Percentiles rank a stretch among this genome's conserved stretches.
These are phyloP conservation scores for Tetragonula carbonaria DNA, from an alignment of 2,888 invertebrate genomes.

Conservation along the genomic window DNA sequence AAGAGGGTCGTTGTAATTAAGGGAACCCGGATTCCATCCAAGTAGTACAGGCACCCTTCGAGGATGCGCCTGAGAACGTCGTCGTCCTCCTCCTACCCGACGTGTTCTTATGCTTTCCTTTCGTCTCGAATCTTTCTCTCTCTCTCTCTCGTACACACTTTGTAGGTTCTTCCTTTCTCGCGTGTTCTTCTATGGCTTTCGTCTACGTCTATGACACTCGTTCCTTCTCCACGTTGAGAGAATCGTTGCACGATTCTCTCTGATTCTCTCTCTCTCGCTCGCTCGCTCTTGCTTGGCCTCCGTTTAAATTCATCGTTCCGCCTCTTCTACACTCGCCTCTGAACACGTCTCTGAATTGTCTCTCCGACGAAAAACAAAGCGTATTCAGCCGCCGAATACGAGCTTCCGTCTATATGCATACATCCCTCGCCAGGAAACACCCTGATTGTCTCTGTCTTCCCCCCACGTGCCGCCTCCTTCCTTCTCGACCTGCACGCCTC, in stretches of 20 bases:
- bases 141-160: not conserved
- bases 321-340: slow-evolving; percentile 36
- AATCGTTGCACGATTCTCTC: not conserved
- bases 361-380: slow-evolving; percentile 65
- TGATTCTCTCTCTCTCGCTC: not conserved
- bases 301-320: slow-evolving; percentile 57
- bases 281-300: not conserved
- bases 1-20: slow-evolving; percentile 80
- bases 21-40: slow-evolving; percentile 76
- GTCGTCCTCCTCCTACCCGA: not conserved
- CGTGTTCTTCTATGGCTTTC: not conserved
- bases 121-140: slow-evolving; percentile 28
- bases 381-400: slow-evolving; percentile 58
- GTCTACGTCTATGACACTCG: slow-evolving; percentile 18
- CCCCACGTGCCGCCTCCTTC: not conserved
- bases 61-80: slow-evolving; percentile 59
- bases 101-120: slow-evolving; percentile 57
- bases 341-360: slow-evolving; percentile 57
- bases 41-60: slow-evolving; percentile 55
- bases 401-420: slow-evolving; percentile 50
- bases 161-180: not conserved
- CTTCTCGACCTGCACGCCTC: not conserved
- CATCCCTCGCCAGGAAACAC: slow-evolving; percentile 47
- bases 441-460: slow-evolving; percentile 31
- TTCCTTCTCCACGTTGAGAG: not conserved